Evolutionary conservation across 2,113 vertebrate genomes (phyloP).

Genomic region (Pachypanchax playfairii): DNA sequence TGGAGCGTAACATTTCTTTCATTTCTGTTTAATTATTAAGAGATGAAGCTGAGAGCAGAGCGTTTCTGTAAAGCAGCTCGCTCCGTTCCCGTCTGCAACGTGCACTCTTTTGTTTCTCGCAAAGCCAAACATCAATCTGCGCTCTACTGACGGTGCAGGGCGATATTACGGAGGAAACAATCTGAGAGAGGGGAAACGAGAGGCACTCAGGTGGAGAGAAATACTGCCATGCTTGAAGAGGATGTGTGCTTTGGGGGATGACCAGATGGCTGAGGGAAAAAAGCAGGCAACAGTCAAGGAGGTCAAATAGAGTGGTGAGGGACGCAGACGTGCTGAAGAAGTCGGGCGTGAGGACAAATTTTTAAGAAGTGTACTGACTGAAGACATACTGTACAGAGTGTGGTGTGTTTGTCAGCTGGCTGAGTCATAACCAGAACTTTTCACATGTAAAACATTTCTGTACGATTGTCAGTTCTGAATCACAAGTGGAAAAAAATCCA

Average conservation of each 20-base stretch:
- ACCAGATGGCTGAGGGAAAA: conserved; percentile 68
- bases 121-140: conserved; percentile 41
- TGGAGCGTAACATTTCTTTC: conserved; percentile 50
- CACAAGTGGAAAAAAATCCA: neutral
- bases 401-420: neutral
- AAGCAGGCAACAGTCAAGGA: conserved; percentile 61
- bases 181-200: conserved; percentile 48
- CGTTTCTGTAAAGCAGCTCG: conserved; percentile 17
- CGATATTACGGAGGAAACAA: conserved; percentile 63
- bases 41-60: conserved; percentile 22
- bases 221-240: conserved; percentile 64
- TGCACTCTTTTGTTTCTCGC: neutral
- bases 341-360: conserved; percentile 19
- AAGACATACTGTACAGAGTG: conserved; percentile 9
- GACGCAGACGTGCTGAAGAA: conserved; percentile 19
- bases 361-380: conserved; percentile 11
- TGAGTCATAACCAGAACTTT: conserved; percentile 4
- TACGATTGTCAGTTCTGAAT: neutral
- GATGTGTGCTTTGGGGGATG: conserved; percentile 67
- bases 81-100: conserved; percentile 11
- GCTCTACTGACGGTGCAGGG: conserved; percentile 52
- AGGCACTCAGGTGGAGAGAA: conserved; percentile 71
- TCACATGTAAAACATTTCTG: conserved; percentile 1
- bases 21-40: conserved; percentile 65
- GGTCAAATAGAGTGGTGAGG: conserved; percentile 55